A percentile compares a stretch with the other conserved stretches of the same genome.
These are phyloP conservation scores for Agrotis exclamationis DNA, from an alignment of 2,888 invertebrate genomes.

Conservation along the genomic window DNA sequence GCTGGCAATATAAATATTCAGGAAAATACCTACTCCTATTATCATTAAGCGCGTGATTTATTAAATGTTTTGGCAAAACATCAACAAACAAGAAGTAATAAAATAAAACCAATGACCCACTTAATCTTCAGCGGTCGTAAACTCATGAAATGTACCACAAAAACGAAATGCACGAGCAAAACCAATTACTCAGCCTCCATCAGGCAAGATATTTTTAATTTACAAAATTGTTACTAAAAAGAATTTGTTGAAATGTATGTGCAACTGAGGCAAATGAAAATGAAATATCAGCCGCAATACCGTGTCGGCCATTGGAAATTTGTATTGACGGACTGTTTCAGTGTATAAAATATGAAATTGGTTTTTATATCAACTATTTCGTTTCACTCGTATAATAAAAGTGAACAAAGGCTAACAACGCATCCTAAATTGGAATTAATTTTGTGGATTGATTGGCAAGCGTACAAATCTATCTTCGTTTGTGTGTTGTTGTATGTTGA, in stretches of 20 bases:
- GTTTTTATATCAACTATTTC: conserved; percentile 61
- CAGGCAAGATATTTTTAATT: conserved; percentile 67
- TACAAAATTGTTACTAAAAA: conserved; percentile 63
- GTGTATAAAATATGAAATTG: conserved; percentile 64
- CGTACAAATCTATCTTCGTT: not conserved
- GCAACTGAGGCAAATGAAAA: conserved; percentile 67
- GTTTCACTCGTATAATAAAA: conserved; percentile 36
- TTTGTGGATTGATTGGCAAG: conserved; percentile 34
- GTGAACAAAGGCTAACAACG: conserved; percentile 33
- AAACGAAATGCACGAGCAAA: conserved; percentile 41
- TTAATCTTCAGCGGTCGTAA: conserved; percentile 49
- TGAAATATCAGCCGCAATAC: conserved; percentile 68
- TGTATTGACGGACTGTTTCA: conserved; percentile 65
- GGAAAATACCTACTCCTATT: conserved; percentile 16
- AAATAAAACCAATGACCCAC: conserved; percentile 52
- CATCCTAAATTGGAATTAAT: conserved; percentile 55
- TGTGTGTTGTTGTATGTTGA: conserved; percentile 14
- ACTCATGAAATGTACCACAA: conserved; percentile 35
- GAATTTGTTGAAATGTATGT: conserved; percentile 61
- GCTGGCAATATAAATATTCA: conserved; percentile 24
- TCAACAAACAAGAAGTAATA: conserved; percentile 40
- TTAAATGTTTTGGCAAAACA: conserved; percentile 29
- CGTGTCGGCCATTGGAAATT: conserved; percentile 60
- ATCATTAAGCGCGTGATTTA: conserved; percentile 41
- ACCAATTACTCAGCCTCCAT: conserved; percentile 59